Evolutionary conservation across 2,888 invertebrate genomes (phyloP).

Genomic region (Pharmacophagus antenor): DNA sequence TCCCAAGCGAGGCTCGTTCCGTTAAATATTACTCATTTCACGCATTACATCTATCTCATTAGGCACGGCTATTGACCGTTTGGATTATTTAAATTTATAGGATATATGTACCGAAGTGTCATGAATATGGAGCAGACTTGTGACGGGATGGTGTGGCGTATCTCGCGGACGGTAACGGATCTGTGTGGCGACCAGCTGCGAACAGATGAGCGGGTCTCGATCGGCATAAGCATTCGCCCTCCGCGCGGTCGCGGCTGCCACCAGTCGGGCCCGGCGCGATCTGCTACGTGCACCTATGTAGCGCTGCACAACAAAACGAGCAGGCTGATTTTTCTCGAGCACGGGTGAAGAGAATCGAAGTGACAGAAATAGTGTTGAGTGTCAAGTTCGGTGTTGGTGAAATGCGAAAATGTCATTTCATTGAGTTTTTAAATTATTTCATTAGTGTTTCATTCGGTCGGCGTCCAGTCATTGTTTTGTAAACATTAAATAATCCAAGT

Average conservation of each 20-base stretch:
- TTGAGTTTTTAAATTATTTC: constrained; percentile 34
- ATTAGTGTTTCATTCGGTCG: constrained; percentile 52
- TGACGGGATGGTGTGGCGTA: constrained; percentile 35
- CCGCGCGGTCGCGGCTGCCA: constrained; percentile 41
- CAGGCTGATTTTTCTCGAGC: constrained; percentile 46
- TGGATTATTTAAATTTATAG: constrained; percentile 1
- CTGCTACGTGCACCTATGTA: constrained; percentile 64
- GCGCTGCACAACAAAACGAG: constrained; percentile 41
- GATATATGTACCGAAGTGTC: not conserved
- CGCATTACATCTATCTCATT: constrained; percentile 10
- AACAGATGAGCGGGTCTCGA: constrained; percentile 57
- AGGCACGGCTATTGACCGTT: constrained; percentile 2
- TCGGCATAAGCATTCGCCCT: constrained; percentile 39
- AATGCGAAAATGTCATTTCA: constrained; percentile 38
- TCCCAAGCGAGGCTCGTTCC: not conserved
- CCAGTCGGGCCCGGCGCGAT: constrained; percentile 69
- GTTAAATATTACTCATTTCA: constrained; percentile 10
- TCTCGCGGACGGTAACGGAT: constrained; percentile 59
- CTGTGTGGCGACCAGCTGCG: constrained; percentile 52
- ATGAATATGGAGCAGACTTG: constrained; percentile 26
- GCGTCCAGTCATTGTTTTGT: constrained; percentile 45
- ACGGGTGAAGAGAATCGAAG: constrained; percentile 47
- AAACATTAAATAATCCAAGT: too few relatives aligned
- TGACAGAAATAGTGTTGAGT: constrained; percentile 50
- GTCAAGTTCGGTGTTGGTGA: constrained; percentile 56